These are phyloP conservation scores for Aphaenogaster rudis DNA, from an alignment of 1,140 invertebrate genomes.

Conservation along the genomic window DNA sequence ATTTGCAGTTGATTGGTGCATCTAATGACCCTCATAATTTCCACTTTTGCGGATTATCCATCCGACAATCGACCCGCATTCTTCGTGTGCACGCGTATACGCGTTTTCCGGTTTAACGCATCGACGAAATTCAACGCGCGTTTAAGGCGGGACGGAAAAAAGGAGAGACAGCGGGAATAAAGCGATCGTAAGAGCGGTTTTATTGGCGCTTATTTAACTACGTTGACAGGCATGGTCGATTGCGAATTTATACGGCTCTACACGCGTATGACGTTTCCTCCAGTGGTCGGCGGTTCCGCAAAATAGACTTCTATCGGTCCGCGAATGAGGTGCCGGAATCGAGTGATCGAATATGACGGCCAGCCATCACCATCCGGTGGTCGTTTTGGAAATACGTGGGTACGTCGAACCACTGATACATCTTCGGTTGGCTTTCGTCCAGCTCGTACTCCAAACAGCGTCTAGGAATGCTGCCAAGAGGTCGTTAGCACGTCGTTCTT, in stretches of 20 bases:
- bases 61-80: constrained; percentile 12
- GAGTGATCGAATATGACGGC: constrained; percentile 44
- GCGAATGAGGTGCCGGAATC: constrained; percentile 14
- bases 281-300: neutral
- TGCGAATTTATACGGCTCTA: constrained; percentile 27
- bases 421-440: constrained; percentile 84
- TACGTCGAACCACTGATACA: constrained; percentile 89
- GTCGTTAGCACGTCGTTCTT: constrained; percentile 62
- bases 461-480: constrained; percentile 71
- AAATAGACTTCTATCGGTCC: constrained; percentile 34
- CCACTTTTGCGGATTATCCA: constrained; percentile 22
- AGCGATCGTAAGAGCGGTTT: constrained; percentile 26
- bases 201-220: constrained; percentile 49
- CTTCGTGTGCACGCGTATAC: neutral
- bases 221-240: constrained; percentile 16
- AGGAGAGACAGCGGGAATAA: neutral
- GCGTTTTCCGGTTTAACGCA: constrained; percentile 6
- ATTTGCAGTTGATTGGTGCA: constrained; percentile 18
- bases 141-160: neutral
- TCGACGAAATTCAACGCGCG: neutral
- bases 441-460: constrained; percentile 88
- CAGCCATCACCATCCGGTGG: neutral
- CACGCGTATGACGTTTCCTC: constrained; percentile 19
- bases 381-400: constrained; percentile 81
- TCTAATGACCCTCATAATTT: constrained; percentile 42